Conservation (phyloP, 2,113 vertebrate species). For the Zosterops hypoxanthus region DNA sequence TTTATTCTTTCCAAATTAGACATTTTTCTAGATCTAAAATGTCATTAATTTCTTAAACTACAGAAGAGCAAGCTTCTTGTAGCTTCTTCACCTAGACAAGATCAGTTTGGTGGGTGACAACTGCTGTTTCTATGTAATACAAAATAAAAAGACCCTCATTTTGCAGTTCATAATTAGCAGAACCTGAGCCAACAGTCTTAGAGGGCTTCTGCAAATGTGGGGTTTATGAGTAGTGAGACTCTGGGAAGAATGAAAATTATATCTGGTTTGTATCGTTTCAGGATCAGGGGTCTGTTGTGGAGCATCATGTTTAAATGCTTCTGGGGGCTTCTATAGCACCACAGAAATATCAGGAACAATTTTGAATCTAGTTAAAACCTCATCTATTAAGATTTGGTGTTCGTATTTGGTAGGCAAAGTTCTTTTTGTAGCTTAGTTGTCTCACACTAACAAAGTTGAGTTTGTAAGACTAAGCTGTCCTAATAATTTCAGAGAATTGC, state of each 20-base stretch:
- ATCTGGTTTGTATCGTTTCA: not conserved
- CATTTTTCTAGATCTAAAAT: not conserved
- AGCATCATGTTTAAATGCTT: not conserved
- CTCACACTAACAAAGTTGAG: not conserved
- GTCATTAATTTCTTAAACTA: not conserved
- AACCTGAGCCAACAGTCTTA: not conserved
- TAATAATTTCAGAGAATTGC: not conserved
- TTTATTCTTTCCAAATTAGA: not conserved
- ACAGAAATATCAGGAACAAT: not conserved
- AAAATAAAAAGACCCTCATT: rapidly evolving
- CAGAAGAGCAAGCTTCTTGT: not conserved
- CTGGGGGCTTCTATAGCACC: not conserved
- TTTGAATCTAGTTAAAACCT: not conserved
- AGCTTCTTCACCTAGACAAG: not conserved
- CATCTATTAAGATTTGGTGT: not conserved
- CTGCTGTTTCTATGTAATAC: not conserved
- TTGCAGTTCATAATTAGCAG: not conserved
- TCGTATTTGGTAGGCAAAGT: not conserved
- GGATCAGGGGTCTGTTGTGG: not conserved
- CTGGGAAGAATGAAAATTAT: not conserved
- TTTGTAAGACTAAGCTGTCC: not conserved
- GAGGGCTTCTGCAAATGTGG: not conserved
- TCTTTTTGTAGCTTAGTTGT: not conserved
- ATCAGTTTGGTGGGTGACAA: not conserved
- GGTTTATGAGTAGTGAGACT: not conserved